Conservation (phyloP, 2,797 vertebrate species). For the Hemitrygon akajei region DNA sequence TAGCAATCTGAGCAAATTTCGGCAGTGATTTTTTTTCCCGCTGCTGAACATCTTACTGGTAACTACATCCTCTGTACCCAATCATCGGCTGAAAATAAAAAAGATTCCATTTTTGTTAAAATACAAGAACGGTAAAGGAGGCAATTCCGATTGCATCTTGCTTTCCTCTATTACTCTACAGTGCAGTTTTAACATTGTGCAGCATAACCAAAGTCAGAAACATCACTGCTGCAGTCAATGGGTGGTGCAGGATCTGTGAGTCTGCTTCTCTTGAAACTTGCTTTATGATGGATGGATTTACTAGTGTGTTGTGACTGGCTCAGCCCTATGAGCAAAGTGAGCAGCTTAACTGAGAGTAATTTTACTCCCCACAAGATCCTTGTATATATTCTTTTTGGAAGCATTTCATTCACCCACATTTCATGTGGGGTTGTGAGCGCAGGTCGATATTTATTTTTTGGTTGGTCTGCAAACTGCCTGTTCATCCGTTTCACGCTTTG, state of each 20-base stretch:
- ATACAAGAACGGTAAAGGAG: not conserved
- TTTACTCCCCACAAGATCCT: slow-evolving; percentile 2
- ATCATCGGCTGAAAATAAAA: not conserved
- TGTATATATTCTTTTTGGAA: not conserved
- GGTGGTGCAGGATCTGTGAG: not conserved
- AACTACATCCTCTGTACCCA: not conserved
- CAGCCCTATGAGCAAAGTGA: not conserved
- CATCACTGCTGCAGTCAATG: not conserved
- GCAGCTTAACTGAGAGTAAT: not conserved
- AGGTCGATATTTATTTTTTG: not conserved
- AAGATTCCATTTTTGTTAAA: not conserved
- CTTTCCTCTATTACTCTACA: not conserved
- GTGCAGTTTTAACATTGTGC: not conserved
- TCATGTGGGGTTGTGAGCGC: not conserved
- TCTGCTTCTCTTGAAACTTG: not conserved
- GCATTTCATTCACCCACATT: not conserved
- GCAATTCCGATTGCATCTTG: not conserved
- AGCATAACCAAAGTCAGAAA: not conserved
- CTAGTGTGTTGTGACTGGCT: not conserved
- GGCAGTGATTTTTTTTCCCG: not conserved
- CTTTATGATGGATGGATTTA: slow-evolving; percentile 18
- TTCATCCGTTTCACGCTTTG: slow-evolving; percentile 13
- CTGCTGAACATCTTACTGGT: not conserved
- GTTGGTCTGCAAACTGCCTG: not conserved
- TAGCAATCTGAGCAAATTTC: not conserved